These are phyloP conservation scores for Molossus molossus DNA, from an alignment of 2,797 vertebrate species.

Conservation along the genomic window DNA sequence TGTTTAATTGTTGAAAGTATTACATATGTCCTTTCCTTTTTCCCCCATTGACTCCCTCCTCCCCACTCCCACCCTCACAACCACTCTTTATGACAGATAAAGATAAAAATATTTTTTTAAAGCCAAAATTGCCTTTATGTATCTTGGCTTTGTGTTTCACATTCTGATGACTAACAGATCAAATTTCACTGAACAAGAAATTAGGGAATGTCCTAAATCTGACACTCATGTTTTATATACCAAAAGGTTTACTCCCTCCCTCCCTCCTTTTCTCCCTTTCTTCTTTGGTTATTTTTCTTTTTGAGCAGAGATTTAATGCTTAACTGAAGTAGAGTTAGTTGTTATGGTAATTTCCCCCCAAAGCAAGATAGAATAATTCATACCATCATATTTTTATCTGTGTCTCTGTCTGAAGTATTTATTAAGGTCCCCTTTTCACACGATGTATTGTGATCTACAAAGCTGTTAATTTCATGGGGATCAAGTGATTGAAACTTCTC, in stretches of 20 bases:
- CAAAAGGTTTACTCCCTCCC: background rate
- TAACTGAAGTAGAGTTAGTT: slow-evolving; percentile 17
- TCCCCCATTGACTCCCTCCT: too few species aligned
- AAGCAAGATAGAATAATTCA: slow-evolving; percentile 1
- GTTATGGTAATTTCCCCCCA: background rate
- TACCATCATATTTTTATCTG: background rate
- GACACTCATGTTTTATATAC: background rate
- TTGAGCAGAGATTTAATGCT: slow-evolving; percentile 10
- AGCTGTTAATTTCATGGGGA: background rate
- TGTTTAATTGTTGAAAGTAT: too few species aligned
- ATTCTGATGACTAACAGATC: slow-evolving; percentile 58
- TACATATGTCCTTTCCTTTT: background rate
- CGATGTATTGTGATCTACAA: background rate
- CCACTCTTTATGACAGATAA: slow-evolving; percentile 27
- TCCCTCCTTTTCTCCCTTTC: background rate
- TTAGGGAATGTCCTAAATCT: background rate
- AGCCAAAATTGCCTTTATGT: background rate
- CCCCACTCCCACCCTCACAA: background rate
- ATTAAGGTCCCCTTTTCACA: slow-evolving; percentile 10
- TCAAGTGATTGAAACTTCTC: slow-evolving; percentile 29
- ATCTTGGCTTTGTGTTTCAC: slow-evolving; percentile 48
- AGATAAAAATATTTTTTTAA: slow-evolving; percentile 53
- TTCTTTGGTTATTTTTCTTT: background rate
- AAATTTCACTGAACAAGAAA: slow-evolving; percentile 57
- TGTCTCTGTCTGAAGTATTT: slow-evolving; percentile 24